Base-by-base conservation (phyloP, 2,797 vertebrate species). In the Periparus ater region DNA sequence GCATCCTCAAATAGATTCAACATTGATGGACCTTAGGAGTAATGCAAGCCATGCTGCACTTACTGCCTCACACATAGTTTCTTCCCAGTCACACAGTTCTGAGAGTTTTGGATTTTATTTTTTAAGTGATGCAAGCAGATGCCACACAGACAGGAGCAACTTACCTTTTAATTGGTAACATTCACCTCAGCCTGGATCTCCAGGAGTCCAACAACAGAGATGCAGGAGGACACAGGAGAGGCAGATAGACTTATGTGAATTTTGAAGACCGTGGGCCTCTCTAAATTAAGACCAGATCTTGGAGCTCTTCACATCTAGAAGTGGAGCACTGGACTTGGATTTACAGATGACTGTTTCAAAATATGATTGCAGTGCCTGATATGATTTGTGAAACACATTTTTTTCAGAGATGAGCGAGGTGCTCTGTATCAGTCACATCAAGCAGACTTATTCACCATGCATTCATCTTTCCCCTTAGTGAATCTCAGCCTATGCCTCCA, bases 211-310 rank as follows among this genome's bases (percentile, higher is more conserved):
- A 26, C 7, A 76, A 8, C 14, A 77, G 53, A 50, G 34, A 65
- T 6, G 2, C 10, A 81, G 36, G 4, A 55, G 11, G n/a, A 62
- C 27, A 21, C 11, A 40, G 29, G 13, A 61, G 30, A 65, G 36
- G 14, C 6, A 67, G 16, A 13, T 12, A 1, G 2, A 34, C 6
- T n/a, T 26, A 19, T 1, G 0, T 16, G 19, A 17, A 4, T 62
- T 91, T 58, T 0, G 0, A 61, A 81, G 25, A 63, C 23, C 18
- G 11, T 5, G 3, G 26, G 36, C 4, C 5, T 50, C 12, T 77
- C 18, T 29, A 80, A 45, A 20, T 36, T 38, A 45, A 72, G 27
- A 58, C 5, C 20, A 79, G 22, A 38, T 50, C 9, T 29, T 48
- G 10, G 44, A 81, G 21, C 29, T 32, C 21, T 51, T 16, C 11